Conservation (phyloP, 2,888 invertebrate genomes). For the Parnassius mnemosyne region DNA sequence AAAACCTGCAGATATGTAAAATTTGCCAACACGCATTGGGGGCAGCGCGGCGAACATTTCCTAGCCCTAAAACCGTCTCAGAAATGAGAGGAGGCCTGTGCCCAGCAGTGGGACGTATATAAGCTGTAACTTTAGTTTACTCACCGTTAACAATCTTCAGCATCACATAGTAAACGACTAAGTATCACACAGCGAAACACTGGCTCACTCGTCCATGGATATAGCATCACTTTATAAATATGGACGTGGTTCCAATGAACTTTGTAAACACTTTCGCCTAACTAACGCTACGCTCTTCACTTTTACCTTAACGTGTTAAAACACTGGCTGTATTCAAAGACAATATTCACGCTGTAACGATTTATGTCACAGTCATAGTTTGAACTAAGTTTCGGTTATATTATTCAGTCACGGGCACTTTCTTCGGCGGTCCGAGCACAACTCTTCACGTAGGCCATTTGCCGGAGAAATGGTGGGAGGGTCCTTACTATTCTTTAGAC, state of each 20-base stretch:
- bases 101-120: too few relatives aligned
- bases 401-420: constrained; percentile 47
- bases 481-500: constrained; percentile 14
- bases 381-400: constrained; percentile 6
- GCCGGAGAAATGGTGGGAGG: constrained; percentile 55
- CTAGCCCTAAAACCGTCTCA: too few relatives aligned
- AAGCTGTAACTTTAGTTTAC: neutral
- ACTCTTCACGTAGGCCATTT: constrained; percentile 51
- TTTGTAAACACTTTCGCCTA: constrained; percentile 16
- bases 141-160: constrained; percentile 1
- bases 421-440: constrained; percentile 47
- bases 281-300: neutral
- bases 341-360: neutral
- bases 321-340: neutral
- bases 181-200: neutral
- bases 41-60: too few relatives aligned
- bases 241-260: neutral
- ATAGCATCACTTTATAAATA: constrained; percentile 1
- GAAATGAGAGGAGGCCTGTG: too few relatives aligned
- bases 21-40: too few relatives aligned
- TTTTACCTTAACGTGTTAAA: neutral
- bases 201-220: neutral
- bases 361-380: constrained; percentile 18
- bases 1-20: too few relatives aligned
- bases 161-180: constrained; percentile 6